Percentiles rank a stretch among this genome's conserved stretches.
Conservation (phyloP, 1,140 invertebrate species). For the Polyergus mexicanus region DNA sequence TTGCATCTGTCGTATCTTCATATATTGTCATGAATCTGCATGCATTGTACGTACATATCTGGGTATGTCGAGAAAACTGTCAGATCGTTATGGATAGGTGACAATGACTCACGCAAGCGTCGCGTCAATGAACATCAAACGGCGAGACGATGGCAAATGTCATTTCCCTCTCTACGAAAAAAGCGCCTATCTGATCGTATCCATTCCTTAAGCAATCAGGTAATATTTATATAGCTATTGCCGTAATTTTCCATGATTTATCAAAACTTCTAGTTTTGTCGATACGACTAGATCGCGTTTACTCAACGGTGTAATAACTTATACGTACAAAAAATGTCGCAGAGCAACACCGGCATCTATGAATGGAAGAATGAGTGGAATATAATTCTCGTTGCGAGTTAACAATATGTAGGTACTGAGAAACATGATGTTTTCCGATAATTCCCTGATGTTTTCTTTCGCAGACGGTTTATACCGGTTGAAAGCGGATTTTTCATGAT, state of each 20-base stretch:
- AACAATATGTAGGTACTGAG: background rate
- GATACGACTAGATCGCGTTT: background rate
- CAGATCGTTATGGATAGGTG: conserved; percentile 21
- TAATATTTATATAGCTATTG: background rate
- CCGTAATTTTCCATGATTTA: conserved; percentile 30
- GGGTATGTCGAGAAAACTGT: conserved; percentile 17
- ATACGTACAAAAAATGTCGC: background rate
- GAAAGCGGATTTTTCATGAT: conserved; percentile 41
- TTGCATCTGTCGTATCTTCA: background rate
- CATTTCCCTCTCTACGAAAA: conserved; percentile 13
- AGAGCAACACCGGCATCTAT: background rate
- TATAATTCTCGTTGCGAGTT: background rate
- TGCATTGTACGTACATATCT: background rate
- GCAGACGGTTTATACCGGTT: conserved; percentile 8
- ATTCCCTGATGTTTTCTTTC: background rate
- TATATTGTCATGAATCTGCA: conserved; percentile 20
- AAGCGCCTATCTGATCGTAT: background rate
- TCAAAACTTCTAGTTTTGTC: no score
- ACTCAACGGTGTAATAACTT: conserved; percentile 30
- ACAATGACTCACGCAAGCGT: conserved; percentile 31
- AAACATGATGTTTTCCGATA: conserved; percentile 25
- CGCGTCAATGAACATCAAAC: conserved; percentile 39
- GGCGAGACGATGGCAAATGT: background rate
- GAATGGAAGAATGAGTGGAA: conserved; percentile 3
- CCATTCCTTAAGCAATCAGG: background rate